Conservation (phyloP, 1,140 invertebrate species). For the Brachystomella parvula region DNA sequence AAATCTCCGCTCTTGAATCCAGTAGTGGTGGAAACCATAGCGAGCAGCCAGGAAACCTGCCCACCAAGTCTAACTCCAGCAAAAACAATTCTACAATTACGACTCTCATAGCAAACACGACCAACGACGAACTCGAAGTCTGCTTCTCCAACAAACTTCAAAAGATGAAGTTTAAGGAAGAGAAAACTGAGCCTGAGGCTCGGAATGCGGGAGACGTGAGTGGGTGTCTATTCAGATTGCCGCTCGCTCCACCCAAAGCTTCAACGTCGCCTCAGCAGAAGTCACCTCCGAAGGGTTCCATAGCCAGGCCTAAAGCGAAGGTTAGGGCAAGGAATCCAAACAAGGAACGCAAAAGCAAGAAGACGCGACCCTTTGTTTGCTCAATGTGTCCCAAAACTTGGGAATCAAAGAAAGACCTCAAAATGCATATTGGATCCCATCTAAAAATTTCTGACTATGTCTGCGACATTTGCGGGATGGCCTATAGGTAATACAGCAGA, state of each 20-base stretch:
- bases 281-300: neutral
- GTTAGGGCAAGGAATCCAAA: neutral
- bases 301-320: neutral
- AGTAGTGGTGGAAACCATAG: neutral
- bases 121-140: neutral
- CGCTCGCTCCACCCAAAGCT: neutral
- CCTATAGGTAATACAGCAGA: slow-evolving; percentile 35
- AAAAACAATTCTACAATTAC: neutral
- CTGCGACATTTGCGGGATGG: slow-evolving; percentile 56
- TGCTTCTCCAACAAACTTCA: neutral
- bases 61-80: too few species aligned
- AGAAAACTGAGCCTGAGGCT: neutral
- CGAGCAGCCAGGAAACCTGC: neutral
- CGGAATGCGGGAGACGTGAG: too few species aligned
- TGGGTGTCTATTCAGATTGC: neutral
- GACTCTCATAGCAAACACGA: slow-evolving; percentile 1
- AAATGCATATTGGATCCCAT: slow-evolving; percentile 45
- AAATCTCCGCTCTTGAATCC: neutral
- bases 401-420: slow-evolving; percentile 43
- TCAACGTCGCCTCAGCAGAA: neutral
- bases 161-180: neutral
- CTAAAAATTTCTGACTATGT: slow-evolving; percentile 44
- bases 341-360: slow-evolving; percentile 20
- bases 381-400: slow-evolving; percentile 44
- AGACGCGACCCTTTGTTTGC: slow-evolving; percentile 42